Conservation (phyloP, 2,888 invertebrate genomes). For the Bugulina stolonifera region DNA sequence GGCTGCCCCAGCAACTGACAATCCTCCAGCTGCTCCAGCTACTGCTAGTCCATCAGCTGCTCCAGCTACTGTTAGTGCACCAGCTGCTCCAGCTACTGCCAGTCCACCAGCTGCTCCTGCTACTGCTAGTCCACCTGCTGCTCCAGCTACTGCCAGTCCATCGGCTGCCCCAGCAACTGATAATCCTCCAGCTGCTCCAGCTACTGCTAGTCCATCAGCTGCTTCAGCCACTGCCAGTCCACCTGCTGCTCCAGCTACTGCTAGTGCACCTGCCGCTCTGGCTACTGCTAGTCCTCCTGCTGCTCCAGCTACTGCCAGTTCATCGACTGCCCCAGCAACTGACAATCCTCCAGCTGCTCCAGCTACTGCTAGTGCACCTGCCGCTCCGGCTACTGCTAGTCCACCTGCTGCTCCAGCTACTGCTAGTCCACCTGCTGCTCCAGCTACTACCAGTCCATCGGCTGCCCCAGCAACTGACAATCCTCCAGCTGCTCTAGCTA, state of each 20-base stretch:
- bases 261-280: background rate
- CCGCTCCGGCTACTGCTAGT: background rate
- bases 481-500: too few species aligned
- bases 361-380: background rate
- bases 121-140: background rate
- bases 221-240: background rate
- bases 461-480: background rate
- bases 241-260: background rate
- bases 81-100: background rate
- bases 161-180: background rate
- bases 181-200: background rate
- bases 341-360: background rate
- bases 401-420: background rate
- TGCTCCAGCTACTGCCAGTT: background rate
- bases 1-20: background rate
- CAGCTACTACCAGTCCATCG: background rate
- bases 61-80: background rate
- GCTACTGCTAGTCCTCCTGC: background rate
- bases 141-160: background rate
- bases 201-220: background rate
- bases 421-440: background rate
- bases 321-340: background rate
- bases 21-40: background rate
- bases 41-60: background rate
- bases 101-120: background rate